These are phyloP conservation scores for Prenolepis imparis DNA, from an alignment of 2,888 invertebrate species.

Conservation along the genomic window DNA sequence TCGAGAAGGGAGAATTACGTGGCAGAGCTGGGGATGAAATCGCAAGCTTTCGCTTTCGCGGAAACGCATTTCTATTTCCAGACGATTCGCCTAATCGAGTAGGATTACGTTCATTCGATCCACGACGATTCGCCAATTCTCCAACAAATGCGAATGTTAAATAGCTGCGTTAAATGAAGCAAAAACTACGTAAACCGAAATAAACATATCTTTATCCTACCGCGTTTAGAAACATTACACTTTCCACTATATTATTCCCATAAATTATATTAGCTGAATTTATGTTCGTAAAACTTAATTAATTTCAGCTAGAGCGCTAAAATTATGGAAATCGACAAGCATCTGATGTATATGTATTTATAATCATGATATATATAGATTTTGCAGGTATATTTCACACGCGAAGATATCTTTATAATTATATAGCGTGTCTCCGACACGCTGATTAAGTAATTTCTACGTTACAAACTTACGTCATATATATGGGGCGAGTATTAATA, in stretches of 20 bases:
- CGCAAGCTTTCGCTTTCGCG: conserved; percentile 49
- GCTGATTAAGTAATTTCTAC: conserved; percentile 21
- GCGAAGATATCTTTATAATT: background rate
- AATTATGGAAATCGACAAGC: background rate
- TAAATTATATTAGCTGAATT: background rate
- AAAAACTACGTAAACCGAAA: background rate
- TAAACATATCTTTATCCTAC: background rate
- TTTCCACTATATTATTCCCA: background rate
- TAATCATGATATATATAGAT: background rate
- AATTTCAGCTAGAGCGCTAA: background rate
- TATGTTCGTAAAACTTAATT: background rate
- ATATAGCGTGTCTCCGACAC: background rate
- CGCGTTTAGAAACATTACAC: background rate
- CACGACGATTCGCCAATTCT: conserved; percentile 3
- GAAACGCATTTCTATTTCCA: conserved; percentile 11
- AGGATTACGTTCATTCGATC: conserved; percentile 8
- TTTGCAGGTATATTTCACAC: background rate
- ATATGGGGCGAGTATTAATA: background rate
- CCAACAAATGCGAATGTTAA: conserved; percentile 11
- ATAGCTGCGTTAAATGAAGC: background rate
- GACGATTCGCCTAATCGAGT: background rate
- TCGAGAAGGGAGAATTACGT: conserved; percentile 35
- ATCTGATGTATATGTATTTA: background rate
- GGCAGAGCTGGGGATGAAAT: conserved; percentile 19
- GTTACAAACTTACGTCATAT: conserved; percentile 18